Evolutionary conservation across 2,797 vertebrate genomes (phyloP).

Genomic region (Chloroceryle inda): DNA sequence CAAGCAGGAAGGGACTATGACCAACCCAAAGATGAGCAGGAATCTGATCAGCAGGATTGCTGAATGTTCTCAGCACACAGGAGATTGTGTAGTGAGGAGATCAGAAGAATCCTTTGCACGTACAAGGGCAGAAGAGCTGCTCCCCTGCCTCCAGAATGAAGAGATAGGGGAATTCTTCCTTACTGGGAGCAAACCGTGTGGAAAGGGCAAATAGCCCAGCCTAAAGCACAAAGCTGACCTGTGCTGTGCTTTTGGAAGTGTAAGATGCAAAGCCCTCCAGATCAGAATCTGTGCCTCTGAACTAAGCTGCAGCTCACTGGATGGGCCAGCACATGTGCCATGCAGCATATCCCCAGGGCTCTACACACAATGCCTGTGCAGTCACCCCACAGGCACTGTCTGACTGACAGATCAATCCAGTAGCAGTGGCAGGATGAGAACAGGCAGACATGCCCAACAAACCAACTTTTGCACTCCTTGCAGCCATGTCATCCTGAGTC

Average conservation of each 20-base stretch:
- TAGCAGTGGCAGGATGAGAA: background rate
- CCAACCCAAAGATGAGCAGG: rapidly evolving
- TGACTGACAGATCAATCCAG: background rate
- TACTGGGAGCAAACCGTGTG: background rate
- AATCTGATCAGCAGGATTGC: background rate
- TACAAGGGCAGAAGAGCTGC: background rate
- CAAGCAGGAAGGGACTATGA: background rate
- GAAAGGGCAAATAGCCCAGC: background rate
- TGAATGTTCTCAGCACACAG: background rate
- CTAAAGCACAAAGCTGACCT: background rate
- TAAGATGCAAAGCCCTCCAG: background rate
- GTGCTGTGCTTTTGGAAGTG: background rate
- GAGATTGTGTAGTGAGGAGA: background rate
- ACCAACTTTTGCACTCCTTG: rapidly evolving
- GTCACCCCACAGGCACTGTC: background rate
- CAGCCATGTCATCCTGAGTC: rapidly evolving
- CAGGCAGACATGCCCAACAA: background rate
- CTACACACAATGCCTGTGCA: rapidly evolving
- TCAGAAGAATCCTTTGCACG: background rate
- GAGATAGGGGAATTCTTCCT: background rate
- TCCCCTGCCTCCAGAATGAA: background rate
- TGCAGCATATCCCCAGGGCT: background rate
- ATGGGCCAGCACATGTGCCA: background rate
- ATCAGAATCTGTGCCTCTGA: background rate
- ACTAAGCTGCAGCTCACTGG: background rate